phyloP scores from a whole-genome alignment of 53 echinoderm and acorn worm species.

The Glandiceps talaboti region DNA sequence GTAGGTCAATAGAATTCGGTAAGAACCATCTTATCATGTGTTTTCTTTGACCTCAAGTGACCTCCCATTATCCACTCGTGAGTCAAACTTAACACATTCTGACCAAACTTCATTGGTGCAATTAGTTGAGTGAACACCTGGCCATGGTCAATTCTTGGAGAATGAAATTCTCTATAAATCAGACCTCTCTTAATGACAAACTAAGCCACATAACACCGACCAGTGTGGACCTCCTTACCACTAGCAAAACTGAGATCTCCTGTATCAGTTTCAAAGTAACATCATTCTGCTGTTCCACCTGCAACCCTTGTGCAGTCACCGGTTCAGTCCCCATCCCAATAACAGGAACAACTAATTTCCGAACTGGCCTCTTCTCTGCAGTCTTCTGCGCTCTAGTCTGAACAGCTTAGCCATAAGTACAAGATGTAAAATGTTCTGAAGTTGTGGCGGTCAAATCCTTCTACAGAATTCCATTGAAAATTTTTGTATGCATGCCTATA shows the following conservation, averaged over 20 bases:
- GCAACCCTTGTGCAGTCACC: slow-evolving; percentile 4
- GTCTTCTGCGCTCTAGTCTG: not conserved
- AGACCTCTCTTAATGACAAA: slow-evolving; percentile 12
- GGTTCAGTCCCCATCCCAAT: not conserved
- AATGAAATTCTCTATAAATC: slow-evolving; percentile 17
- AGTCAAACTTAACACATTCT: slow-evolving; percentile 21
- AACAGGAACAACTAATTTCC: not conserved
- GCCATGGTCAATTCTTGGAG: slow-evolving; percentile 14
- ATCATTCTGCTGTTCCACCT: slow-evolving; percentile 17
- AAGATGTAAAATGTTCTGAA: no score
- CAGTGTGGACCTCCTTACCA: slow-evolving; percentile 1
- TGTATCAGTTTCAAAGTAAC: slow-evolving; percentile 5
- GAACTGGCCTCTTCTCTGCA: not conserved
- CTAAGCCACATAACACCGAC: not conserved
- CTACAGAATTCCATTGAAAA: no score
- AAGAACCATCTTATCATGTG: slow-evolving; percentile 22
- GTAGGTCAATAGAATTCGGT: slow-evolving; percentile 32
- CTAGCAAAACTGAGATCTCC: slow-evolving; percentile 1
- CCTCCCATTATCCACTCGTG: slow-evolving; percentile 46
- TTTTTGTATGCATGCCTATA: no score
- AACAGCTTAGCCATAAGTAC: no score
- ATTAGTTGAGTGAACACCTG: slow-evolving; percentile 19
- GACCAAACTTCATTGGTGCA: slow-evolving; percentile 14
- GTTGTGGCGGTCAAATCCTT: no score
- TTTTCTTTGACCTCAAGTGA: slow-evolving; percentile 27